Evolutionary conservation across 2,797 vertebrate species (phyloP), one percentile per base, ranked within the genome.

Genomic region (Tokudaia muenninki): DNA sequence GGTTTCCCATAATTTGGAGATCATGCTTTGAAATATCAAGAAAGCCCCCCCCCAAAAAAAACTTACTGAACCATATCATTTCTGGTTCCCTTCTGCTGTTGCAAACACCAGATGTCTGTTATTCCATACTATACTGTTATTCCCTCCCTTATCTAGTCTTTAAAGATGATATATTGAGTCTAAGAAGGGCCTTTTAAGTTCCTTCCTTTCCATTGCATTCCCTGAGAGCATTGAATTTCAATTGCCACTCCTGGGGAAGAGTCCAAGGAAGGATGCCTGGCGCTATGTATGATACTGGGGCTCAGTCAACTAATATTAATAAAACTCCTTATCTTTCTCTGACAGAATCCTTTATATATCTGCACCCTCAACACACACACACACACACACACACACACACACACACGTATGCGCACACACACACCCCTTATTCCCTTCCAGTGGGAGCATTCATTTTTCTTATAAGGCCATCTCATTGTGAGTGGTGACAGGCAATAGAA

Each of bases 391-490:
- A 86, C 41, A 65, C 26, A 47, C 16, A 83, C 22, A 41, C n/a
- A 82, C 37, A 10, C 24, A 29, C 13, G 16, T 11, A 24, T 37
- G 41, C 55, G 14, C 29, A 82, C 57, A 29, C 3, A 0, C 84
- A 79, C 17, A 17, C 10, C 63, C 75, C 61, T 78, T 21, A 57
- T 41, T 26, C 9, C 82, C n/a, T 83, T 98, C 98, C 97, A 95
- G 95, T 92, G 97, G 97, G 97, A 98, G 84, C 95, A 75, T 97
- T 98, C 94, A 92, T 95, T 98, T 98, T 97, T 98, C 82, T 95
- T 93, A 44, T 90, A 98, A 97, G 26, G 19, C 92, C 94, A 89
- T 97, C 88, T 97, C 78, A 75, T 11, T 97, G 97, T 96, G 97
- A 97, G 97, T 44, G 0, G 47, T 95, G 98, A 98, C 98, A 57